Evolutionary conservation across 2,797 vertebrate genomes (phyloP).

Genomic region (Danio kyathit): DNA sequence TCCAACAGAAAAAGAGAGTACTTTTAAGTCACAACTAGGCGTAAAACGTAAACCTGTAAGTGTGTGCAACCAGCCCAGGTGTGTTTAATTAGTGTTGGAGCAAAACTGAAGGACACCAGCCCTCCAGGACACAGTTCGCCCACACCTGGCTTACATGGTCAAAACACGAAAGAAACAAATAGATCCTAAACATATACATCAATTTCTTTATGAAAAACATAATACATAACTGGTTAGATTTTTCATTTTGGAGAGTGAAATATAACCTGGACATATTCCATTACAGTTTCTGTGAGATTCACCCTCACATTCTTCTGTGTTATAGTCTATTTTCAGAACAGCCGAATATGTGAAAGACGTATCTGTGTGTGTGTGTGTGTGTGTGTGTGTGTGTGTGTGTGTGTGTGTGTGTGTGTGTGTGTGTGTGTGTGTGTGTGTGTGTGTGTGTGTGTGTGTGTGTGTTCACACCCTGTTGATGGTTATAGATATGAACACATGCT

Average conservation of each 20-base stretch:
- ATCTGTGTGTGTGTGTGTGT: neutral
- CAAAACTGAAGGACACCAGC: no score
- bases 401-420: constrained; percentile 1
- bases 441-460: constrained; percentile 5
- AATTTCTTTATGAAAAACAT: no score
- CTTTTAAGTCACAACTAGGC: no score
- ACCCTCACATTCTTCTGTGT: neutral
- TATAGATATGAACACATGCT: constrained; percentile 47
- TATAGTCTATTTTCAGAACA: constrained; percentile 3
- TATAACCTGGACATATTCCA: neutral
- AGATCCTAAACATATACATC: no score
- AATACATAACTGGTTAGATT: no score
- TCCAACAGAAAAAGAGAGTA: no score
- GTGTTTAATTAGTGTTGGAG: no score
- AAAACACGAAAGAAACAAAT: no score
- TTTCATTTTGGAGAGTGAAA: neutral
- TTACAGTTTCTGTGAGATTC: neutral
- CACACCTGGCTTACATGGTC: no score
- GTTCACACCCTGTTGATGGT: constrained; percentile 42
- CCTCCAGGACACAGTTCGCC: no score
- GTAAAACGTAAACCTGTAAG: no score
- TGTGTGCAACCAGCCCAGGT: no score
- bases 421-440: constrained; percentile 2
- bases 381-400: constrained; percentile 15
- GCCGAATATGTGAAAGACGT: neutral